A percentile compares a stretch with the other conserved stretches of the same genome.
Evolutionary conservation across 2,797 vertebrate genomes (phyloP).

Genomic region (Bryconaethiops microstoma): DNA sequence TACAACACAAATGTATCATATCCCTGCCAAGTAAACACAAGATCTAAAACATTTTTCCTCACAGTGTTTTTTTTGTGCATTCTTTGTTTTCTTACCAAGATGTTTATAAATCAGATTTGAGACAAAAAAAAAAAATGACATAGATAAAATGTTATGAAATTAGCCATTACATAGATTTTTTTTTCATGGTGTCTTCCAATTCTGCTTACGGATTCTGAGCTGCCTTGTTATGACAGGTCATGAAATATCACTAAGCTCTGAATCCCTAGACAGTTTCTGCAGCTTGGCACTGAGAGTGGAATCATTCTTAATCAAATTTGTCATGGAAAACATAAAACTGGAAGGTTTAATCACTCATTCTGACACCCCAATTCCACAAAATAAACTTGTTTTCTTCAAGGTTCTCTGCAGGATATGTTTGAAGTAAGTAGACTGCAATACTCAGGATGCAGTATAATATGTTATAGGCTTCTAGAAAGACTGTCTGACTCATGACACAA

Average conservation of each 20-base stretch:
- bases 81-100: constrained; percentile 1
- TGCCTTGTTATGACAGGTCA: constrained; percentile 73
- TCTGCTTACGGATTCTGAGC: constrained; percentile 65
- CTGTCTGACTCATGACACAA: not conserved
- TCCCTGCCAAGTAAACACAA: constrained; percentile 76
- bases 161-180: constrained; percentile 77
- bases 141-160: constrained; percentile 37
- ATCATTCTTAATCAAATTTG: constrained; percentile 49
- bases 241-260: constrained; percentile 63
- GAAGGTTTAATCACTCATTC: constrained; percentile 48
- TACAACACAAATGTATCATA: not conserved
- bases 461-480: not conserved
- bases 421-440: not conserved
- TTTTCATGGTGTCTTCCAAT: constrained; percentile 73
- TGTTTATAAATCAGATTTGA: not conserved
- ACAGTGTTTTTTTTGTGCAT: not conserved
- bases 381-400: constrained; percentile 33
- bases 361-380: constrained; percentile 27
- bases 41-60: not conserved
- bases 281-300: constrained; percentile 32
- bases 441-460: not conserved
- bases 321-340: constrained; percentile 35
- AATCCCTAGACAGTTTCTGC: constrained; percentile 35
- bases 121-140: not conserved
- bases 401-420: constrained; percentile 40